Percentiles rank a stretch among this genome's conserved stretches.
Conservation (phyloP, 2,113 vertebrate genomes). For the Tragelaphus buxtoni region DNA sequence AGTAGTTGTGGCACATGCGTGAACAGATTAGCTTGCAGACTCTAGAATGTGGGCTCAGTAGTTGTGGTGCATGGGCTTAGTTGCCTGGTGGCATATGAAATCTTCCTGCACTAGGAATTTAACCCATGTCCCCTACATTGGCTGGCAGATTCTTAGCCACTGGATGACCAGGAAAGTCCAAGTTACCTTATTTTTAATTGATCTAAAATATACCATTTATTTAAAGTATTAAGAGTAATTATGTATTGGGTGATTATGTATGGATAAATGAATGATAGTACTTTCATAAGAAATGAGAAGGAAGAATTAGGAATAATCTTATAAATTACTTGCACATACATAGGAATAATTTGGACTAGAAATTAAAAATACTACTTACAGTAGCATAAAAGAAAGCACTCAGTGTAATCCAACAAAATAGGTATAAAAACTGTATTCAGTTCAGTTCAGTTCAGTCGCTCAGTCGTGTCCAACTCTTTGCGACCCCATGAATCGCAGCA, state of each 20-base stretch:
- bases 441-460: no score
- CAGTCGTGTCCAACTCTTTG: no score
- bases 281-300: neutral
- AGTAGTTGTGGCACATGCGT: neutral
- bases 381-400: neutral
- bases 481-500: no score
- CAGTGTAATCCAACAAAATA: neutral
- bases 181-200: neutral
- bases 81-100: neutral
- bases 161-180: neutral
- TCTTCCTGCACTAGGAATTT: neutral
- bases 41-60: neutral
- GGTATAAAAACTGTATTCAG: neutral
- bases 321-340: neutral
- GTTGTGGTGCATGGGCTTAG: neutral
- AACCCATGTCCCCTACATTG: neutral
- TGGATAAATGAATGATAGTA: neutral
- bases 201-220: neutral
- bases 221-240: neutral
- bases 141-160: neutral
- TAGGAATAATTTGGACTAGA: neutral
- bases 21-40: neutral
- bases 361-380: neutral
- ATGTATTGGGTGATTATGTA: neutral
- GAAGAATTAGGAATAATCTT: neutral